phyloP scores from a whole-genome alignment of 2,113 vertebrate genomes.

The Fukomys damarensis region DNA sequence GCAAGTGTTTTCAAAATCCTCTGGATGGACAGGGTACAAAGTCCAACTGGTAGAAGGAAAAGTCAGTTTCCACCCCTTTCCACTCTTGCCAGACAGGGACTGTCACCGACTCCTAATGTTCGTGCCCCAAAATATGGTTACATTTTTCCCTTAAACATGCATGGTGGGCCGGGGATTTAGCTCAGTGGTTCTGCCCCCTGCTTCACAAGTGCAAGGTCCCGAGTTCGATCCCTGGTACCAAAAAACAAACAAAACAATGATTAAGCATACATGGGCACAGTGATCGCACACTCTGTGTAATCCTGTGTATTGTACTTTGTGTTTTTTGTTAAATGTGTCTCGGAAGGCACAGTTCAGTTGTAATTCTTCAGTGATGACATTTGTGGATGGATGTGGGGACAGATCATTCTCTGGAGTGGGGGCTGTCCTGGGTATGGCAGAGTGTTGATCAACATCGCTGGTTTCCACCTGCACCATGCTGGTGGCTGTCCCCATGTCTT shows the following conservation, averaged over 20 bases:
- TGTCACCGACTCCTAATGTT: not conserved
- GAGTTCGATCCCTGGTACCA: too few species aligned
- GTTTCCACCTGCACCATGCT: not conserved
- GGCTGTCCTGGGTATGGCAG: not conserved
- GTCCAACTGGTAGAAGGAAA: not conserved
- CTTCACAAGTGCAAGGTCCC: too few species aligned
- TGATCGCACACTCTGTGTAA: rapidly evolving
- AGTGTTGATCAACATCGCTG: not conserved
- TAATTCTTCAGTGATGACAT: not conserved
- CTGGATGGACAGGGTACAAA: not conserved
- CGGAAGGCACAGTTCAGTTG: not conserved
- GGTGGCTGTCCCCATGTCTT: not conserved
- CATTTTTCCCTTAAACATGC: not conserved
- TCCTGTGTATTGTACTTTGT: not conserved
- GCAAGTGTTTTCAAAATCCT: not conserved
- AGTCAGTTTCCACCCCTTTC: not conserved
- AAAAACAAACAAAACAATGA: too few species aligned
- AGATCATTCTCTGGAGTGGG: not conserved
- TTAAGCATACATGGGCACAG: not conserved
- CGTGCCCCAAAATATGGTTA: not conserved
- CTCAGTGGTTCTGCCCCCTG: too few species aligned
- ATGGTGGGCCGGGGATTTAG: too few species aligned
- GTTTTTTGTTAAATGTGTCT: not conserved
- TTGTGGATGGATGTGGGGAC: not conserved
- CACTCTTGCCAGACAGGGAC: not conserved